Evolutionary conservation across 1,140 invertebrate genomes (phyloP).

Genomic region (Frieseomelitta varia): DNA sequence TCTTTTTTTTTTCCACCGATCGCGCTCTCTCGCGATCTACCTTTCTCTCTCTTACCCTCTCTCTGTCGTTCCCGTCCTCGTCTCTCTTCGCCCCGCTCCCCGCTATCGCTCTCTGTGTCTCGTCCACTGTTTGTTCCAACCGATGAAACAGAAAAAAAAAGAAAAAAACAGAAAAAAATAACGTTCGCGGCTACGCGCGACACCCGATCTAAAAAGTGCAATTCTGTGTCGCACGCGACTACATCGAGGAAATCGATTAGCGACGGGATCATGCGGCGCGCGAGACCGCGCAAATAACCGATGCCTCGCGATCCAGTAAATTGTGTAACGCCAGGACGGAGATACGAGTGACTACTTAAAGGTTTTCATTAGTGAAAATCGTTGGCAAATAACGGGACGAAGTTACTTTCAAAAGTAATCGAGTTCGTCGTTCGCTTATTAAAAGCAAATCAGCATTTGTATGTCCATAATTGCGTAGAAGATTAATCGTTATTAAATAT

Average conservation of each 20-base stretch:
- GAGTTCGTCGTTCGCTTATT: background rate
- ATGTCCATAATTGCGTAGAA: background rate
- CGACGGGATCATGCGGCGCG: slow-evolving; percentile 57
- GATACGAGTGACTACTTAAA: no score
- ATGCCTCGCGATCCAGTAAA: slow-evolving; percentile 4
- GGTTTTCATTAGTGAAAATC: background rate
- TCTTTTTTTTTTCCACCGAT: background rate
- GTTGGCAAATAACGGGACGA: background rate
- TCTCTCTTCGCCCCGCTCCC: background rate
- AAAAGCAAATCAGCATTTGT: background rate
- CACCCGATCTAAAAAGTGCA: slow-evolving; percentile 69
- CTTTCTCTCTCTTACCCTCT: background rate
- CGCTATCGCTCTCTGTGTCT: background rate
- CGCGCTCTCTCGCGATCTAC: background rate
- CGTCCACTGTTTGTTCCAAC: slow-evolving; percentile 25
- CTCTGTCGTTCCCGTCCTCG: background rate
- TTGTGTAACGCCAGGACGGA: background rate
- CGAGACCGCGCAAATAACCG: slow-evolving; percentile 42
- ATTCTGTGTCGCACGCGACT: slow-evolving; percentile 66
- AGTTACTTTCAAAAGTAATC: background rate
- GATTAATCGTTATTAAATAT: background rate
- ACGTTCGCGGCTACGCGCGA: slow-evolving; percentile 53
- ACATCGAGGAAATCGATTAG: slow-evolving; percentile 66
- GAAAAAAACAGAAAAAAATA: slow-evolving; percentile 49
- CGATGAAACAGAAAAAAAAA: slow-evolving; percentile 52